Evolutionary conservation across 1,140 invertebrate genomes (phyloP).

Genomic region (Pentalonia nigronervosa): DNA sequence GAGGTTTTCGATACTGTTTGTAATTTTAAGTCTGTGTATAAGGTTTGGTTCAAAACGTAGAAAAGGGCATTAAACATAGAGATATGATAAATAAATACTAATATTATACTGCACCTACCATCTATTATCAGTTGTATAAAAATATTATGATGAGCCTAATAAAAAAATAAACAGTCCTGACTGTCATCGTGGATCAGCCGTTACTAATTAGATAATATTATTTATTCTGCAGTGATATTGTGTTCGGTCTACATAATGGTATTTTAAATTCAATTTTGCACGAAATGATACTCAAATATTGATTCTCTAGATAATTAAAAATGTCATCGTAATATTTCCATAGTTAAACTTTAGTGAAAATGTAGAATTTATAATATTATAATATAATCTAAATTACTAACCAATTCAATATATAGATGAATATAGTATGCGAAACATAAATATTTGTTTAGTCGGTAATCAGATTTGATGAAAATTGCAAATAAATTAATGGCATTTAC

Average conservation of each 20-base stretch:
- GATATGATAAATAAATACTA: too few relatives aligned
- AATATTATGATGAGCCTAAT: neutral
- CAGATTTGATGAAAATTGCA: neutral
- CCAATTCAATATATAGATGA: neutral
- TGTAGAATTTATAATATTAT: neutral
- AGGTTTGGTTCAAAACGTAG: too few relatives aligned
- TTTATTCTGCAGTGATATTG: neutral
- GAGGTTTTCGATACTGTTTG: too few relatives aligned
- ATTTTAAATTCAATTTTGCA: neutral
- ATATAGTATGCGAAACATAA: neutral
- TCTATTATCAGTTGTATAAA: neutral
- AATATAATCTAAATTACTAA: neutral
- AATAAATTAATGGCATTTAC: slow-evolving; percentile 9
- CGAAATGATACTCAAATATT: neutral
- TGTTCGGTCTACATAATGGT: neutral
- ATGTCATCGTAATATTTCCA: neutral
- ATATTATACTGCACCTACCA: too few relatives aligned
- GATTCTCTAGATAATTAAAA: neutral
- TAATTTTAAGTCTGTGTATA: too few relatives aligned
- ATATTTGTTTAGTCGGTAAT: neutral
- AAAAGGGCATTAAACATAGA: too few relatives aligned
- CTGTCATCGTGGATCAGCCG: neutral
- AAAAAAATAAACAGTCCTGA: neutral
- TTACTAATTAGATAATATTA: neutral
- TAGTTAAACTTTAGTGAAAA: neutral